A percentile compares a stretch with the other conserved stretches of the same genome.
These are phyloP conservation scores for Chaetura pelagica DNA, from an alignment of 2,113 vertebrate genomes.

Conservation along the genomic window DNA sequence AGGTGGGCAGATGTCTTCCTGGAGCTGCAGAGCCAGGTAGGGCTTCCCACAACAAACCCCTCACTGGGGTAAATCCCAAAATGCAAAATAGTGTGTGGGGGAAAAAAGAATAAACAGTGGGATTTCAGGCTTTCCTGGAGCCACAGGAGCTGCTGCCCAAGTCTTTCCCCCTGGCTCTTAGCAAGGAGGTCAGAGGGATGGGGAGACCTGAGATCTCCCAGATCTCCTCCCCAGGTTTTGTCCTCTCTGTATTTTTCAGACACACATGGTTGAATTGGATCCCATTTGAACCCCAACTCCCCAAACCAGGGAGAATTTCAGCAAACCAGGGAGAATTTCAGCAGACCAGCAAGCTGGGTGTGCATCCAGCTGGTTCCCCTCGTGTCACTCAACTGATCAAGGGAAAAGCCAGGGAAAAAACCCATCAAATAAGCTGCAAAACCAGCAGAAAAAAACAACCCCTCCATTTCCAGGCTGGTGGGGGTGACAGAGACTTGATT, in stretches of 20 bases:
- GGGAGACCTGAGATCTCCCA: neutral
- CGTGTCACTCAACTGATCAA: conserved; percentile 50
- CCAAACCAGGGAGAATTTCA: conserved; percentile 4
- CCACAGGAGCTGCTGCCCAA: accelerated
- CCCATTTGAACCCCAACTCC: conserved; percentile 12
- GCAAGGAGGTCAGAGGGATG: neutral
- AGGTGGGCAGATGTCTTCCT: accelerated
- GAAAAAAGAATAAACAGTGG: neutral
- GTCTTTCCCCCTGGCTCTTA: neutral
- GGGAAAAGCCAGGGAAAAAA: conserved; percentile 27
- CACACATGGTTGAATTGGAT: conserved; percentile 17
- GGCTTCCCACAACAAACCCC: neutral
- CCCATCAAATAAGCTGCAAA: conserved; percentile 41
- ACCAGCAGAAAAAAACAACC: conserved; percentile 50
- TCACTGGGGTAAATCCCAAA: neutral
- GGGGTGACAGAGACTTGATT: conserved; percentile 15
- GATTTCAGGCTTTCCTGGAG: neutral
- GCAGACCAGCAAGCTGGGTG: conserved; percentile 43
- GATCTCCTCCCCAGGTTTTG: neutral
- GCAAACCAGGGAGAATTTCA: conserved; percentile 34
- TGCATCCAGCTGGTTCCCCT: conserved; percentile 48
- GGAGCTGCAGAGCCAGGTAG: neutral
- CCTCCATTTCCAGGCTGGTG: conserved; percentile 4
- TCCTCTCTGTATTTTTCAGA: neutral
- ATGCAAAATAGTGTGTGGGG: neutral